Base-by-base conservation (phyloP, 2,113 vertebrate species). In the Tupaia tana region DNA sequence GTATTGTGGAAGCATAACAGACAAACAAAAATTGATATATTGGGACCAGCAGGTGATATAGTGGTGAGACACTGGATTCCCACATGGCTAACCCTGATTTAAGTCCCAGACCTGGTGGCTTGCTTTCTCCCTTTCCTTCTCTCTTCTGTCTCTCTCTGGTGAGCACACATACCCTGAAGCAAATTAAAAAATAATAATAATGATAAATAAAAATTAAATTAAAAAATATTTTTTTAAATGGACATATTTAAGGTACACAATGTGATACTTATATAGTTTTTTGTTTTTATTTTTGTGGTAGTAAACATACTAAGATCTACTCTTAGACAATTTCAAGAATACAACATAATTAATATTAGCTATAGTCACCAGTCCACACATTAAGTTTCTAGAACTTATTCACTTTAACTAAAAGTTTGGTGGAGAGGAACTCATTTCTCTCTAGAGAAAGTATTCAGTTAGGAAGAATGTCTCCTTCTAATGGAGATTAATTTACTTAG, bases 391-490 rank as follows among this genome's bases (percentile, higher is more conserved):
- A 58, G 54, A 81, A 71, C 11, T n/a, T 86, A 85, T n/a, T 85
- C 12, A 14, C 24, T n/a, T 43, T 52, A 67, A 75, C 16, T 75
- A 61, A 70, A 95, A 63, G 7, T 70, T 83, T 69, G 73, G 59
- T 66, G 20, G 61, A 80, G 87, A 25, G 54, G 16, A 22, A 18
- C 27, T 63, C 54, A 64, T 24, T 11, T 29, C 24, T 27, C 59
- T 92, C 87, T 78, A 92, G 84, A 75, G 13, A 66, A 95, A 25
- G 0, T 73, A 77, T 75, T 93, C 77, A 34, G 7, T 52, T 70
- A 93, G 82, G 79, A 95, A 89, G 19, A 90, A 75, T 7, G 59
- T 27, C 20, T 88, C 27, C 24, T 97, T 91, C 63, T 86, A 67
- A 64, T 70, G 13, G 90, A 87, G 71, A 95, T 86, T 93, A 90